Percentiles rank a stretch among this genome's conserved stretches.
Conservation (phyloP, 2,797 vertebrate genomes). For the Falco rusticolus region DNA sequence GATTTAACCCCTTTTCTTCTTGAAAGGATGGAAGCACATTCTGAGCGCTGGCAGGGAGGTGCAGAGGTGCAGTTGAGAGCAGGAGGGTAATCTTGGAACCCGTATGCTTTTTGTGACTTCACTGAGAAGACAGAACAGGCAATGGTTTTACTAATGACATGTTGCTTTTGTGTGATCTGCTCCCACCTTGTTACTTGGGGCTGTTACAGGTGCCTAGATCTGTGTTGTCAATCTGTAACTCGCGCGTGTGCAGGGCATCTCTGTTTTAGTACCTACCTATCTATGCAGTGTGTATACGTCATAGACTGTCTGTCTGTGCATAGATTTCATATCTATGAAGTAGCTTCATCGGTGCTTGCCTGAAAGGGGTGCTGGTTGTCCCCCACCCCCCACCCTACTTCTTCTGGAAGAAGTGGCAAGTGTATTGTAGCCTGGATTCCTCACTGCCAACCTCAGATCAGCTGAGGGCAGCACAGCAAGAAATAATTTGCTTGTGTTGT, state of each 20-base stretch:
- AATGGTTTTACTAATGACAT: background rate
- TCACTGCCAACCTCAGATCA: accelerated
- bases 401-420: background rate
- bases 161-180: background rate
- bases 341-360: background rate
- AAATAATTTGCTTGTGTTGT: background rate
- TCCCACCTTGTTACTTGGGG: background rate
- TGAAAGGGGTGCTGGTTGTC: background rate
- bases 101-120: background rate
- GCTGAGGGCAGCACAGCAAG: accelerated
- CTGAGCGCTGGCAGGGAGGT: background rate
- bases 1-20: constrained; percentile 2
- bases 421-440: background rate
- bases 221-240: background rate
- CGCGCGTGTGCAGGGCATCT: background rate
- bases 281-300: background rate
- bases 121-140: background rate
- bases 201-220: background rate
- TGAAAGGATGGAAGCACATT: background rate
- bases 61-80: background rate
- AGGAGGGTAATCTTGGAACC: background rate
- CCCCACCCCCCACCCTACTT: background rate
- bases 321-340: background rate
- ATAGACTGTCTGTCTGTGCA: no score
- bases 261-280: background rate